phyloP scores from a whole-genome alignment of 2,797 vertebrate genomes.

The Centropyge bicolor region DNA sequence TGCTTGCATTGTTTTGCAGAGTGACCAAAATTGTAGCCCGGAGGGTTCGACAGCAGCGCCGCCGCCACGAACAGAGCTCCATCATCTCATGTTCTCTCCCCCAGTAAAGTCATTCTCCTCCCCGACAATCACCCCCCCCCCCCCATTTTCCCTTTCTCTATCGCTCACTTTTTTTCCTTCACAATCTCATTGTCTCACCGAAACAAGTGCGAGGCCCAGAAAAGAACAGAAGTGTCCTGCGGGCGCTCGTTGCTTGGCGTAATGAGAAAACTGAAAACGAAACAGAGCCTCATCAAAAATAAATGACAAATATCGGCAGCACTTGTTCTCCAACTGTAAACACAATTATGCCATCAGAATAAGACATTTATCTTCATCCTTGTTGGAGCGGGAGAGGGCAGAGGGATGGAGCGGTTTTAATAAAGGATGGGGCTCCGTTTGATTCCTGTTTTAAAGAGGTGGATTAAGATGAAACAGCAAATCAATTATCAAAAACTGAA shows the following conservation, averaged over 20 bases:
- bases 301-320: slow-evolving; percentile 46
- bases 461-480: slow-evolving; percentile 4
- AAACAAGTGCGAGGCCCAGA: slow-evolving; percentile 32
- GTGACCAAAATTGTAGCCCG: slow-evolving; percentile 45
- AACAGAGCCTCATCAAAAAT: slow-evolving; percentile 55
- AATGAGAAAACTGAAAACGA: slow-evolving; percentile 62
- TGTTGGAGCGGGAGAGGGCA: slow-evolving; percentile 13
- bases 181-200: not conserved
- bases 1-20: slow-evolving; percentile 61
- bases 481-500: not conserved
- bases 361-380: slow-evolving; percentile 40
- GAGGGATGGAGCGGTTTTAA: slow-evolving; percentile 14
- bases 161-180: not conserved
- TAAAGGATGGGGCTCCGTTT: not conserved
- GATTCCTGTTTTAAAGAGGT: slow-evolving; percentile 13
- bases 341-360: slow-evolving; percentile 37
- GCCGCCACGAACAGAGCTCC: slow-evolving; percentile 17
- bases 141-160: not conserved
- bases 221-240: slow-evolving; percentile 32
- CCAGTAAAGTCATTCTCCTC: not conserved
- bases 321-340: slow-evolving; percentile 52
- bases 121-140: not conserved
- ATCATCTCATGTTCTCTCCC: slow-evolving; percentile 23
- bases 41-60: slow-evolving; percentile 12
- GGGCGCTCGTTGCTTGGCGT: slow-evolving; percentile 32